Percentiles rank a stretch among this genome's conserved stretches.
phyloP scores from a whole-genome alignment of 2,797 vertebrate genomes.

The Merluccius polli region DNA sequence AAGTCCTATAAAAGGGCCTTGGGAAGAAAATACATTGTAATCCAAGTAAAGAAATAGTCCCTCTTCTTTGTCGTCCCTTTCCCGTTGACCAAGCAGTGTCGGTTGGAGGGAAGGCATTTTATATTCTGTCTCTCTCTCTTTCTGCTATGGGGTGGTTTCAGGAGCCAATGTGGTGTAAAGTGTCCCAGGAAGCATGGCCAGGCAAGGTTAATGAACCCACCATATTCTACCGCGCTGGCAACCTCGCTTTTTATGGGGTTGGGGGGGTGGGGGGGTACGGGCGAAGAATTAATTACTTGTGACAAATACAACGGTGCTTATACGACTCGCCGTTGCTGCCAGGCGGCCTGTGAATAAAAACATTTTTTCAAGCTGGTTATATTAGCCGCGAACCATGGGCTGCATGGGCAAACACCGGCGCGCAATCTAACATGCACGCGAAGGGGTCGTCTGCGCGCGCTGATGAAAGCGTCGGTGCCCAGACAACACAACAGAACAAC shows the following conservation, averaged over 20 bases:
- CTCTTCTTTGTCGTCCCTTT: neutral
- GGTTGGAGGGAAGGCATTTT: neutral
- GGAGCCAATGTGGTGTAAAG: conserved; percentile 53
- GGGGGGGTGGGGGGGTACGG: neutral
- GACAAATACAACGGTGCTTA: conserved; percentile 66
- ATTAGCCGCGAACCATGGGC: conserved; percentile 51
- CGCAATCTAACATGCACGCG: neutral
- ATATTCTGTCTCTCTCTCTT: conserved; percentile 23
- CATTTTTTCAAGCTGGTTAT: conserved; percentile 62
- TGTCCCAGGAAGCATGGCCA: conserved; percentile 59
- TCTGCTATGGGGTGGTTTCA: conserved; percentile 40
- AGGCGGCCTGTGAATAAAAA: conserved; percentile 69
- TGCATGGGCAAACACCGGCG: neutral
- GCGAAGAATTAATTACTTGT: conserved; percentile 71
- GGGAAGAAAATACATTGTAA: neutral
- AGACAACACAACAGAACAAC: neutral
- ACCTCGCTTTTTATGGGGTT: conserved; percentile 55
- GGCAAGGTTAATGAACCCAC: conserved; percentile 72
- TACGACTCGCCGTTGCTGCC: conserved; percentile 63
- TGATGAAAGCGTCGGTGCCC: too few relatives aligned
- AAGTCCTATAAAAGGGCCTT: neutral
- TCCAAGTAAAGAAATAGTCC: neutral
- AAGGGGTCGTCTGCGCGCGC: neutral
- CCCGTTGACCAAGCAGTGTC: neutral
- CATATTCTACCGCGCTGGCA: conserved; percentile 63